These are phyloP conservation scores for Steromphala cineraria DNA, from an alignment of 2,888 invertebrate genomes.

Conservation along the genomic window DNA sequence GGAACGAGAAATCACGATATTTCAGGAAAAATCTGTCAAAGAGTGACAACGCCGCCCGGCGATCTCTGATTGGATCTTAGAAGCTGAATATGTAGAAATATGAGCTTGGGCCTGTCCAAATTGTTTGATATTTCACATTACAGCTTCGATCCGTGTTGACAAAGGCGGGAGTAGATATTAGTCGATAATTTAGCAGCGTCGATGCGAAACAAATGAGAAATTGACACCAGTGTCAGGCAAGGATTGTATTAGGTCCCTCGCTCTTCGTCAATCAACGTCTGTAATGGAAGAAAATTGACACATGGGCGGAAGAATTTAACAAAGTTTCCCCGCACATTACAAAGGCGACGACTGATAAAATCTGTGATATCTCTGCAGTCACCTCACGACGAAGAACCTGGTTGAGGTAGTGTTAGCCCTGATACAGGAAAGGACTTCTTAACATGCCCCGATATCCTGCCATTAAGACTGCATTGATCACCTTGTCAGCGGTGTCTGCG, in stretches of 20 bases:
- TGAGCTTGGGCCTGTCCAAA: constrained; percentile 2
- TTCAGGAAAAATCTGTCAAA: not conserved
- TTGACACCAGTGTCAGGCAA: not conserved
- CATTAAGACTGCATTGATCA: too few species aligned
- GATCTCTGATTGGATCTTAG: not conserved
- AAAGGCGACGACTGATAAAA: constrained; percentile 10
- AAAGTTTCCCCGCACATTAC: constrained; percentile 6
- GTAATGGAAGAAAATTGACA: constrained; percentile 14
- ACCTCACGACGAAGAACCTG: too few species aligned
- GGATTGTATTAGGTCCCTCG: constrained; percentile 6
- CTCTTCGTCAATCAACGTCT: constrained; percentile 1
- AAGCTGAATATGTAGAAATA: not conserved
- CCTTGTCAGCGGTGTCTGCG: too few species aligned
- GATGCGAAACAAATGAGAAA: constrained; percentile 18
- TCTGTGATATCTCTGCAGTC: not conserved
- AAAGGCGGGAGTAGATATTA: not conserved
- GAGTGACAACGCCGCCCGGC: not conserved
- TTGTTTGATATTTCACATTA: not conserved
- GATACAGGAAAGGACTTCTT: too few species aligned
- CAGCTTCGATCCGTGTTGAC: not conserved
- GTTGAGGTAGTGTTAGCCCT: too few species aligned
- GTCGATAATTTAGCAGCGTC: constrained; percentile 14
- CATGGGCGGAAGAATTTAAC: constrained; percentile 18
- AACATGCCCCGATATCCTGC: too few species aligned
- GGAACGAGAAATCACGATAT: not conserved